Evolutionary conservation across 2,797 vertebrate species (phyloP), one percentile per base, ranked within the genome.

Genomic region (Sebastolobus altivelis): DNA sequence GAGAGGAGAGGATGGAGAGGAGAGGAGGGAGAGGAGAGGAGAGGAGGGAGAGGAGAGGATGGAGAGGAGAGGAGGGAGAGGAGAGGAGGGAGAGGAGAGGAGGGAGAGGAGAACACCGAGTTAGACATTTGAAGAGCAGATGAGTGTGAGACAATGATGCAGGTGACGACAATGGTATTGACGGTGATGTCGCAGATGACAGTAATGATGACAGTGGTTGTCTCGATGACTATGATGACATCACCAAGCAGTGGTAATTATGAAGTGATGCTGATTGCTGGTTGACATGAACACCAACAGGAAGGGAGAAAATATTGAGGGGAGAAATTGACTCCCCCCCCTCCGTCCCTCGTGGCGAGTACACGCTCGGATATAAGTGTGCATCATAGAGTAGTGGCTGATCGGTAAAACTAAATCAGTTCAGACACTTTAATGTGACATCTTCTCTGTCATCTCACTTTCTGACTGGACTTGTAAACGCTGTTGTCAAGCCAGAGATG

Each of bases 401-500:
- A 56, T 77, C 13, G 0, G 5, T 43, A 6, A 38, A 74, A 43
- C 55, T 27, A 37, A 72, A 52, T 58, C 4, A 55, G 31, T 29
- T 70, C 9, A 68, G 46, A 72, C 33, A 4, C 18, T 54, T 25
- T 18, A 10, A 62, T n/a, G 22, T 3, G 16, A 18, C 10, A 25
- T 75, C 31, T 65, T 35, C 1, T 60, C 59, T 38, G 29, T 68
- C 18, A n/a, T 59, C 66, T 75, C 63, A 25, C 25, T 79, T 68
- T 72, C 77, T 56, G 54, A 61, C 55, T 40, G 58, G 68, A 74
- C 72, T 72, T 27, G 62, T 79, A 84, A 89, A 87, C 38, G 75
- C 74, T 77, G 59, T 73, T 74, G 79, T 92, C 77, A 80, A 65
- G 72, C 20, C 79, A 63, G 65, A 81, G 83, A 88, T 88, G 86